Evolutionary conservation across 2,797 vertebrate species (phyloP).

Genomic region (Cygnus olor): DNA sequence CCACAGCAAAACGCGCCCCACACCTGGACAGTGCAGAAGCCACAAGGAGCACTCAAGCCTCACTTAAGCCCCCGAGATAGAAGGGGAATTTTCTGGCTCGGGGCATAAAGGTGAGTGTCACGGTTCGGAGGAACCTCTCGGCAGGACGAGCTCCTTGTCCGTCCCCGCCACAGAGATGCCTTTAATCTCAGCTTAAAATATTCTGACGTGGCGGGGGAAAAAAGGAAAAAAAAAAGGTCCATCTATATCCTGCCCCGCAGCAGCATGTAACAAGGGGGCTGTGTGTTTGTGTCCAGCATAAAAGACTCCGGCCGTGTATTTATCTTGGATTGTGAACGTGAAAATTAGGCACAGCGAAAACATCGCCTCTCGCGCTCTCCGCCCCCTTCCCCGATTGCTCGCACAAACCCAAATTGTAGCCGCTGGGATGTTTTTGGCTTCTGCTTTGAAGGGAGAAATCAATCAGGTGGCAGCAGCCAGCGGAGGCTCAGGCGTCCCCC

Average conservation of each 20-base stretch:
- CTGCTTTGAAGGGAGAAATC: slow-evolving; percentile 21
- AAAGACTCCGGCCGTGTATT: slow-evolving; percentile 70
- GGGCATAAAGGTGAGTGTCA: neutral
- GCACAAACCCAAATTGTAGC: slow-evolving; percentile 68
- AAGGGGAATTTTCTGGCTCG: neutral
- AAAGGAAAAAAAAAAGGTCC: neutral
- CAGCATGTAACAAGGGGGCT: slow-evolving; percentile 57
- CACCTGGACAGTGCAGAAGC: neutral
- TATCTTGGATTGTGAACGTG: slow-evolving; percentile 66
- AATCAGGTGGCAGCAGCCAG: neutral
- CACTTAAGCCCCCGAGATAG: neutral
- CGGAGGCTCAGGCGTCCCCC: neutral
- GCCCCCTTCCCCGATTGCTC: neutral
- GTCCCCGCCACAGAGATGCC: neutral
- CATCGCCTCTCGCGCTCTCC: slow-evolving; percentile 6
- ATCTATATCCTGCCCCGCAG: neutral
- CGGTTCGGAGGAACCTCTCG: no score
- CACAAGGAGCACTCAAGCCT: neutral
- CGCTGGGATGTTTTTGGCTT: slow-evolving; percentile 39
- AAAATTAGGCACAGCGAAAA: slow-evolving; percentile 70
- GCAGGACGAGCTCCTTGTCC: neutral
- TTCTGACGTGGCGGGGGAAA: neutral
- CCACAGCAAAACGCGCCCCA: neutral
- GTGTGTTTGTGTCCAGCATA: slow-evolving; percentile 66
- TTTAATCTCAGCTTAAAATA: neutral